These are phyloP conservation scores for Pocillopora grandis DNA, from an alignment of 92 coral and sea anemone species.

Conservation along the genomic window DNA sequence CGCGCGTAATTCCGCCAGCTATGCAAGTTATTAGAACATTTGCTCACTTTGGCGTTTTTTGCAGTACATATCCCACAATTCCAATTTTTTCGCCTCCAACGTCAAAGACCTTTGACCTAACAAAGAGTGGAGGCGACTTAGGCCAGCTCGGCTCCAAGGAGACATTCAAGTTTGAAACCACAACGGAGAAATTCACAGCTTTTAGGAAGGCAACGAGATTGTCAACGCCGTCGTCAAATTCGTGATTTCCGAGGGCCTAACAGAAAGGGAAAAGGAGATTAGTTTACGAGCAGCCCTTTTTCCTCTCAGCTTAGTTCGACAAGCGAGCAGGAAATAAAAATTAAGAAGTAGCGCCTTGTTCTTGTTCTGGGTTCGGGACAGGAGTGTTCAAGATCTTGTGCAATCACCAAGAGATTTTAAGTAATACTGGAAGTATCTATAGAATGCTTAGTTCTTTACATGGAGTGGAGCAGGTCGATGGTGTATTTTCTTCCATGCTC, in stretches of 20 bases:
- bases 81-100: constrained; percentile 85
- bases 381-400: no score
- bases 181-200: constrained; percentile 63
- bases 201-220: constrained; percentile 72
- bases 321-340: no score
- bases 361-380: no score
- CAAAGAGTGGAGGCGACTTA: constrained; percentile 58
- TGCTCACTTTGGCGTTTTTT: constrained; percentile 62
- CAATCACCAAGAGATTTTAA: no score
- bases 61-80: constrained; percentile 75
- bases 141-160: constrained; percentile 79
- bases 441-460: no score
- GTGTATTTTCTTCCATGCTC: no score
- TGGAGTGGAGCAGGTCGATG: no score
- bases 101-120: constrained; percentile 48
- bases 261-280: no score
- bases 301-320: no score
- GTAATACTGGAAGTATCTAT: no score
- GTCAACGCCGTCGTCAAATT: constrained; percentile 87
- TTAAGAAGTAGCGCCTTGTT: no score
- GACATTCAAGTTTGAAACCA: constrained; percentile 80
- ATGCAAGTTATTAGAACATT: neutral
- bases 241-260: constrained; percentile 94
- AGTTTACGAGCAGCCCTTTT: no score
- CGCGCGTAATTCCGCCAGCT: neutral